These are phyloP conservation scores for Holacanthus passer DNA, from an alignment of 2,113 vertebrate genomes.

Conservation along the genomic window DNA sequence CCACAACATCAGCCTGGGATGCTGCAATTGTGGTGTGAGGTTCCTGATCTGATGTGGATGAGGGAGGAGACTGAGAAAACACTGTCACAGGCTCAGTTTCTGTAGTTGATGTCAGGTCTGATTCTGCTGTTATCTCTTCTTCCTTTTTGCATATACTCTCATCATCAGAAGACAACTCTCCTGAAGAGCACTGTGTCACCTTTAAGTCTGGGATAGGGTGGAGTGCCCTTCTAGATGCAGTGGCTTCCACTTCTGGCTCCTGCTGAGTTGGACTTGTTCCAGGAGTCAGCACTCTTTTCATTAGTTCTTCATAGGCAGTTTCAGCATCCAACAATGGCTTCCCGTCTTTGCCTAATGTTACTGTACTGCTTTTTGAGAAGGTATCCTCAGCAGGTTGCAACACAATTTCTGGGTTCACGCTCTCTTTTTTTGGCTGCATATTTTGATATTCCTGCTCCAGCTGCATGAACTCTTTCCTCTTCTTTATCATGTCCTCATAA, in stretches of 20 bases:
- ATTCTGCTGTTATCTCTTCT: conserved; percentile 75
- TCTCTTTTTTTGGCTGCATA: conserved; percentile 84
- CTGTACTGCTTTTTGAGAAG: conserved; percentile 81
- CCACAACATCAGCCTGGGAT: conserved; percentile 72
- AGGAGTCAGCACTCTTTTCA: conserved; percentile 91
- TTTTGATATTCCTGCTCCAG: conserved; percentile 89
- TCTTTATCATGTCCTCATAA: conserved; percentile 92
- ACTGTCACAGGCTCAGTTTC: conserved; percentile 59
- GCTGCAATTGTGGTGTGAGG: conserved; percentile 21
- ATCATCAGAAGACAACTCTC: conserved; percentile 93
- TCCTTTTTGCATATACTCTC: conserved; percentile 85
- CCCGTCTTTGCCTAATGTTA: conserved; percentile 86
- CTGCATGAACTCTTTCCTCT: conserved; percentile 85
- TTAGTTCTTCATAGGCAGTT: conserved; percentile 93
- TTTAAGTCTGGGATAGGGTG: conserved; percentile 96
- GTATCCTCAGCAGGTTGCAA: conserved; percentile 89
- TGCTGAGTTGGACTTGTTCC: conserved; percentile 90
- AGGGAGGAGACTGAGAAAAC: conserved; percentile 33
- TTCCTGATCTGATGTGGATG: conserved; percentile 50
- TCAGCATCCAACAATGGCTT: conserved; percentile 93
- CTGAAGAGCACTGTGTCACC: conserved; percentile 97
- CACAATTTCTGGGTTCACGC: conserved; percentile 88
- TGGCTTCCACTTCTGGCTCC: conserved; percentile 71
- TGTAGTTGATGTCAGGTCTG: conserved; percentile 71
- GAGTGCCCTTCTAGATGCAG: conserved; percentile 84